These are phyloP conservation scores for Eupithecia dodoneata DNA, from an alignment of 2,888 invertebrate genomes.

Conservation along the genomic window DNA sequence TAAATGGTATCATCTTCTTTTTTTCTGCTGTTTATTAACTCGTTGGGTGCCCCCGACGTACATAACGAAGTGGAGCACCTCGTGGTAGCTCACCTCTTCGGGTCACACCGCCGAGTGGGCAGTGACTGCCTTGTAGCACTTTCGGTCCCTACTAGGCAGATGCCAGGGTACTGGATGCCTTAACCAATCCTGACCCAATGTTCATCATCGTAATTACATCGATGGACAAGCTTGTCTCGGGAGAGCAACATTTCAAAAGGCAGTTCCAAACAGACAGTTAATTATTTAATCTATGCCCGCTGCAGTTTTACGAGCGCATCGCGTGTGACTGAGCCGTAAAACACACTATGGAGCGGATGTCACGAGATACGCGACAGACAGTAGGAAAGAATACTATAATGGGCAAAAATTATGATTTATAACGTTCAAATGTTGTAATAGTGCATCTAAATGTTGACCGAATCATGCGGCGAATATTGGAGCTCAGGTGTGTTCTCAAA, in stretches of 20 bases:
- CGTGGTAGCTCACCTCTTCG: not conserved
- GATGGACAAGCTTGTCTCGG: conserved; percentile 3
- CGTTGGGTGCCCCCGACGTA: too few species aligned
- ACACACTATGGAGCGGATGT: conserved; percentile 39
- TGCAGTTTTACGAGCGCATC: conserved; percentile 58
- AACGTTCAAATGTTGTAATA: not conserved
- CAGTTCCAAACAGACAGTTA: conserved; percentile 51
- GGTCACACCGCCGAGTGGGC: not conserved
- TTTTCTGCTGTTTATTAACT: not conserved
- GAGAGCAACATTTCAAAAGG: conserved; percentile 42
- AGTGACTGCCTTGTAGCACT: not conserved
- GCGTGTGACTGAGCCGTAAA: conserved; percentile 60
- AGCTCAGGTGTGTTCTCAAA: not conserved
- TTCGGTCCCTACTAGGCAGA: not conserved
- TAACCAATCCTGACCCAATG: not conserved
- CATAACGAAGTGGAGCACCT: not conserved
- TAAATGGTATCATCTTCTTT: not conserved
- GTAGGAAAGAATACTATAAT: conserved; percentile 1
- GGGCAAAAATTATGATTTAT: not conserved
- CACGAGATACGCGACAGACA: not conserved
- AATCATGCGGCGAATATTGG: not conserved
- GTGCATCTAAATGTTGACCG: not conserved
- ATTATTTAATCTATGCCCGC: conserved; percentile 55
- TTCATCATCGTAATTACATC: not conserved
- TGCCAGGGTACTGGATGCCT: not conserved